Evolutionary conservation across 2,113 vertebrate species (phyloP).

Genomic region (human (Homo sapiens)): DNA sequence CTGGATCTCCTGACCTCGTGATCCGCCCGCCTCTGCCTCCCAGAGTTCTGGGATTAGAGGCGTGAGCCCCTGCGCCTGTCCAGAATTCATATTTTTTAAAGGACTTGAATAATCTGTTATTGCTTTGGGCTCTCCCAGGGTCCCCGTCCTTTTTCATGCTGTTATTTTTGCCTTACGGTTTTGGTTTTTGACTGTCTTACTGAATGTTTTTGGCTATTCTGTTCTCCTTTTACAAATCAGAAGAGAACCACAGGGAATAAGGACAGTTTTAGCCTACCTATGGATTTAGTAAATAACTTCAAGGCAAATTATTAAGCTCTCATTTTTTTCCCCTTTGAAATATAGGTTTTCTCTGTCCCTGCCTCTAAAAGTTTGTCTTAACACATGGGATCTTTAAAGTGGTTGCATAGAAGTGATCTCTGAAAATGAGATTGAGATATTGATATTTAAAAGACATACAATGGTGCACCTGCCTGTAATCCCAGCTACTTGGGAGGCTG

Average conservation of each 20-base stretch:
- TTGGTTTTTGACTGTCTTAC: slow-evolving; percentile 11
- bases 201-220: not conserved
- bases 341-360: not conserved
- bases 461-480: not conserved
- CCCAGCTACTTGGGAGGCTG: not conserved
- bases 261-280: not conserved
- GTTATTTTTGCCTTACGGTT: not conserved
- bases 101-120: not conserved
- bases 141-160: not conserved
- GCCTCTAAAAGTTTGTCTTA: not conserved
- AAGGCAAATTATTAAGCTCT: slow-evolving; percentile 27
- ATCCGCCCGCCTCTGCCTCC: too few species aligned
- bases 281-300: slow-evolving; percentile 23
- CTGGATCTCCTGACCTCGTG: too few species aligned
- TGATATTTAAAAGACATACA: not conserved
- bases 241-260: not conserved
- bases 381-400: not conserved
- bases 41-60: too few species aligned
- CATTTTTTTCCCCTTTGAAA: not conserved
- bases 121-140: not conserved
- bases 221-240: not conserved
- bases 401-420: not conserved
- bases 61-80: rapidly evolving
- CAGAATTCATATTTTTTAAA: slow-evolving; percentile 7
- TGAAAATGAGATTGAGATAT: not conserved